phyloP scores from a whole-genome alignment of 2,888 invertebrate species.

The Brenthis hecate region DNA sequence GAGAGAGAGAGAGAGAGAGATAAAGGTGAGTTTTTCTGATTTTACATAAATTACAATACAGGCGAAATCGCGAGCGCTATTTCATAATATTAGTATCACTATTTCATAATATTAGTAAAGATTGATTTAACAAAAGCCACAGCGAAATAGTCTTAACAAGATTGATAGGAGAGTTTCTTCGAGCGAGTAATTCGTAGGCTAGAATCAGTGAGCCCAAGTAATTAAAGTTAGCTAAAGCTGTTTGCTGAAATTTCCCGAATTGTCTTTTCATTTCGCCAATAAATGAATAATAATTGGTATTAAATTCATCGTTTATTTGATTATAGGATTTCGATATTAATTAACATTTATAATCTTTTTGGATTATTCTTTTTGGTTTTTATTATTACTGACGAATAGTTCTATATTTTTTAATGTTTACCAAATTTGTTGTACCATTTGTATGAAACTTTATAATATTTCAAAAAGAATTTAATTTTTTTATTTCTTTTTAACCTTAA shows the following conservation, averaged over 20 bases:
- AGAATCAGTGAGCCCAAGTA: constrained; percentile 17
- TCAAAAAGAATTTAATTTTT: not conserved
- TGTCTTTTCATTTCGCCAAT: constrained; percentile 15
- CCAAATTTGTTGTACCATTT: no score
- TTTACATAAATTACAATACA: no score
- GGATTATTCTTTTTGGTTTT: no score
- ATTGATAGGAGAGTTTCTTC: constrained; percentile 23
- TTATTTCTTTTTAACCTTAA: no score
- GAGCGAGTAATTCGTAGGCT: constrained; percentile 18
- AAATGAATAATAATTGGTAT: constrained; percentile 14
- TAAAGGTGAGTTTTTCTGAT: no score
- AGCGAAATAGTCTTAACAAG: constrained; percentile 3
- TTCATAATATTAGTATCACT: no score
- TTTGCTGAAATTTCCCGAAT: constrained; percentile 13
- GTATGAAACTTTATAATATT: not conserved
- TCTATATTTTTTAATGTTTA: no score
- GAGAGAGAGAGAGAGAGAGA: no score
- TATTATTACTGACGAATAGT: no score
- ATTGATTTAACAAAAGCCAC: constrained; percentile 1
- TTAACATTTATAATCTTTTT: not conserved
- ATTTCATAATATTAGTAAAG: no score
- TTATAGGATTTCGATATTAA: not conserved
- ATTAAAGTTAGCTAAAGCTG: constrained; percentile 18
- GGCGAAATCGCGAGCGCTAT: no score
- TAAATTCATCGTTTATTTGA: constrained; percentile 5